Evolutionary conservation across 2,797 vertebrate genomes (phyloP).

Genomic region (Loris lydekkerianus): DNA sequence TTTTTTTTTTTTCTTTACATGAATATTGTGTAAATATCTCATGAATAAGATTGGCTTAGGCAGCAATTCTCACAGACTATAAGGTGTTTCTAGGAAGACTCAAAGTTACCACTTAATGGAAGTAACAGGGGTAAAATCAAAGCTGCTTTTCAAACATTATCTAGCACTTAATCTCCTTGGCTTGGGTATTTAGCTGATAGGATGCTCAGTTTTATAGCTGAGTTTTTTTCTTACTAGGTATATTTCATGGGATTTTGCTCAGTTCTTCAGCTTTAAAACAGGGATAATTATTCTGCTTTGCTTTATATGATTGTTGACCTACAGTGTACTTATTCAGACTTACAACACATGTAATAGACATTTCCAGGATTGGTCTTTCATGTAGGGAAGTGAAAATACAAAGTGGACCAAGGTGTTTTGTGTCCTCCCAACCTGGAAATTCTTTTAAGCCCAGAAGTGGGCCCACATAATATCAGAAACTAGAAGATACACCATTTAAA

Average conservation of each 20-base stretch:
- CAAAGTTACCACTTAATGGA: neutral
- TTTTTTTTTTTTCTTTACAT: neutral
- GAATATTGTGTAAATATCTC: neutral
- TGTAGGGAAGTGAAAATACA: neutral
- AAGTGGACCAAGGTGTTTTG: neutral
- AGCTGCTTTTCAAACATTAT: neutral
- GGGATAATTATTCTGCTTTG: neutral
- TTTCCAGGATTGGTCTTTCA: neutral
- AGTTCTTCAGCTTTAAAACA: constrained; percentile 8
- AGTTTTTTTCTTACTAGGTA: neutral
- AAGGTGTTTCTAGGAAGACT: neutral
- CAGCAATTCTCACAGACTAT: neutral
- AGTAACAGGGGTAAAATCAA: neutral
- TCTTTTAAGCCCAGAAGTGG: neutral
- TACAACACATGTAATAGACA: neutral
- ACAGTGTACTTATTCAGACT: neutral
- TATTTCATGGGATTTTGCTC: neutral
- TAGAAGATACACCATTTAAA: neutral
- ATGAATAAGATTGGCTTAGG: neutral
- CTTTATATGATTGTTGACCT: neutral
- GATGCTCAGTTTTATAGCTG: neutral
- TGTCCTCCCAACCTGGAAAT: neutral
- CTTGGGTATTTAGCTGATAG: neutral
- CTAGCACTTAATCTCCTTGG: neutral
- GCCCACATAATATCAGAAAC: neutral